A percentile compares a stretch with the other conserved stretches of the same genome.
Conservation (phyloP, 2,113 vertebrate genomes). For the Syngnathus typhle region DNA sequence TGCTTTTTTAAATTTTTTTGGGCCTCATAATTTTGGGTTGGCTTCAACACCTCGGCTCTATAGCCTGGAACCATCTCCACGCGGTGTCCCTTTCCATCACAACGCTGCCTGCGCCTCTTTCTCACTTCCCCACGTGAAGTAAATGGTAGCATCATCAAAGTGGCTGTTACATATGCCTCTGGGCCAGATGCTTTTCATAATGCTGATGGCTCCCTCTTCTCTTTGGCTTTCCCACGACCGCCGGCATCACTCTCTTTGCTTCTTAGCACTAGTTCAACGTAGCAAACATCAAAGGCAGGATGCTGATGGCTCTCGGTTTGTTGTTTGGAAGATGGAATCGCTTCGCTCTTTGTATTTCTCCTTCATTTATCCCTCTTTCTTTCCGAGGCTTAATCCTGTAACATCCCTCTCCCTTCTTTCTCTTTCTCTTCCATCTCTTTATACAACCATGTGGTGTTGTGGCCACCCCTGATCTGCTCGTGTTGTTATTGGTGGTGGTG, state of each 20-base stretch:
- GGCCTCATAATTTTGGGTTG: conserved; percentile 33
- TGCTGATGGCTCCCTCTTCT: conserved; percentile 54
- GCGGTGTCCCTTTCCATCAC: conserved; percentile 39
- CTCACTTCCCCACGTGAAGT: conserved; percentile 39
- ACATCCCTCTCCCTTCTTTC: conserved; percentile 20
- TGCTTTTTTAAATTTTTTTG: conserved; percentile 15
- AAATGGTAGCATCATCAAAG: conserved; percentile 62
- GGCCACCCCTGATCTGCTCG: conserved; percentile 42
- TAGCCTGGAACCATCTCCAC: conserved; percentile 56
- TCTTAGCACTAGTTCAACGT: conserved; percentile 38
- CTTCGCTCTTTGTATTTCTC: conserved; percentile 38
- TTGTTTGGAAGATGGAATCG: conserved; percentile 53
- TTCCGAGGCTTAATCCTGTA: conserved; percentile 27
- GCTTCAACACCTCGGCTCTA: conserved; percentile 50
- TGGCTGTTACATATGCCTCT: conserved; percentile 63
- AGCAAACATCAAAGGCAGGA: conserved; percentile 66
- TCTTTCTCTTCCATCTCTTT: conserved; percentile 31
- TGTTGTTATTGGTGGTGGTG: conserved; percentile 36
- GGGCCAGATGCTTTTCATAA: conserved; percentile 59
- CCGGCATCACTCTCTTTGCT: conserved; percentile 21
- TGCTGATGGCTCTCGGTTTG: conserved; percentile 47
- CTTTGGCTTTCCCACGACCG: conserved; percentile 41
- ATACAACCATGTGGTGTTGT: conserved; percentile 36
- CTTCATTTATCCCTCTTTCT: conserved; percentile 20
- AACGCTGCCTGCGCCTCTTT: conserved; percentile 30